Base-by-base conservation (phyloP, 2,888 invertebrate genomes). In the Napeogenes sylphis region DNA sequence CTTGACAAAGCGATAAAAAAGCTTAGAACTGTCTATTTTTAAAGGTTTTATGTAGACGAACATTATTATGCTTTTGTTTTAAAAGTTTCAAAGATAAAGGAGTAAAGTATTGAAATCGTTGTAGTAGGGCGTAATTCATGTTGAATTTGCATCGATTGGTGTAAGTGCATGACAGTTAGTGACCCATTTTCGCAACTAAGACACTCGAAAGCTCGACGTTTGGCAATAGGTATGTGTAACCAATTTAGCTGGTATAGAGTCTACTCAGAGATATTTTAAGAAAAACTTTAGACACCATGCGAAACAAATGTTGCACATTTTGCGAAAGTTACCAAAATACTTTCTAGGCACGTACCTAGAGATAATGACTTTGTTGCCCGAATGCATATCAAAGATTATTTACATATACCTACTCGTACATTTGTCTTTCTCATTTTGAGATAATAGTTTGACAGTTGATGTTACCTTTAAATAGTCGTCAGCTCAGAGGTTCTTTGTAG, bases 141-240 rank as follows among this genome's bases (percentile, higher is more conserved):
- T 51, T 30, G 75, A 75, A 79, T 80, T 81, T 83, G 78, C 82
- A 82, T 83, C 79, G 82, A 82, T 81, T 83, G 72, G 74, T 81
- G 78, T 78, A 76, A 78, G 79, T 85, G 83, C 81, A 84, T 79
- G 79, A 78, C 81, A 83, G 75, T 75, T 75, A 76, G 81, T 88
- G 89, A 87, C 89, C 88, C 81, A 88, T 87, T 88, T 89, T 84
- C 81, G 77, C 80, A 83, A 83, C 78, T 78, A 82, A 80, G 76
- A 80, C 80, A 82, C 80, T 83, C 82, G 79, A 81, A 78, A 83
- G 78, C 75, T 78, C 76, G 74, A 76, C 78, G 76, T 78, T 82
- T 83, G 81, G 81, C 82, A 84, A 78, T 80, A 81, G 77, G 76
- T 80, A 80, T 74, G 78, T 76, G 79, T 72, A 75, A 82, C 76